These are phyloP conservation scores for Myioborus miniatus DNA, from an alignment of 2,797 vertebrate genomes.

Conservation along the genomic window DNA sequence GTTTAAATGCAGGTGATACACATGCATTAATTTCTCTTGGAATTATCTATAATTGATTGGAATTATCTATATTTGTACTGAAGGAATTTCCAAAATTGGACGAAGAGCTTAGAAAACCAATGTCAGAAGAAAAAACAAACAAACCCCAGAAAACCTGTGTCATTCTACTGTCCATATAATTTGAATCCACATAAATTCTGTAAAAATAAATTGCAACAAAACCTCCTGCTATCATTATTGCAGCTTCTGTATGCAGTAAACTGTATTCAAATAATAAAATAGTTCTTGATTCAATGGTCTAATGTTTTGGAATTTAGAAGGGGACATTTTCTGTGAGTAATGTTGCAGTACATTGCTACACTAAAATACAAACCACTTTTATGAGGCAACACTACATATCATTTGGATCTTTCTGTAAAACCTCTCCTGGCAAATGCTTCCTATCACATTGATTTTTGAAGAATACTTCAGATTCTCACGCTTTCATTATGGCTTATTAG, in stretches of 20 bases:
- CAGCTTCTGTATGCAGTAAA: background rate
- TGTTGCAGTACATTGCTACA: background rate
- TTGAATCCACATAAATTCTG: background rate
- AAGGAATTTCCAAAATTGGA: background rate
- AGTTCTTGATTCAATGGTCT: conserved; percentile 8
- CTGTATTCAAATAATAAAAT: background rate
- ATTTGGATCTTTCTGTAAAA: conserved; percentile 20
- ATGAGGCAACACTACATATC: background rate
- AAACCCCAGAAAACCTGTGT: background rate
- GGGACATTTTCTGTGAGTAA: conserved; percentile 5
- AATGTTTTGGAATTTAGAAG: conserved; percentile 50
- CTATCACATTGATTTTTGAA: conserved; percentile 38
- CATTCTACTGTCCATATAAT: background rate
- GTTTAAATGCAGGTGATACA: fast-evolving
- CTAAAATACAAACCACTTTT: conserved; percentile 26
- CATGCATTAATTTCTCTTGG: background rate
- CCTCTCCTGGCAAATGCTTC: conserved; percentile 1
- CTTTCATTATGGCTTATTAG: conserved; percentile 33
- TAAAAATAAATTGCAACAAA: conserved; percentile 25
- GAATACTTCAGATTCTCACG: background rate
- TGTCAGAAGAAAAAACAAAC: background rate
- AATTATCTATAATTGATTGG: background rate
- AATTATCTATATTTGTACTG: background rate
- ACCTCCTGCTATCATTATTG: background rate
- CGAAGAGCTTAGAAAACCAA: background rate